Base-by-base conservation (phyloP, 23 tunicate species). In the Corella eumyota region DNA sequence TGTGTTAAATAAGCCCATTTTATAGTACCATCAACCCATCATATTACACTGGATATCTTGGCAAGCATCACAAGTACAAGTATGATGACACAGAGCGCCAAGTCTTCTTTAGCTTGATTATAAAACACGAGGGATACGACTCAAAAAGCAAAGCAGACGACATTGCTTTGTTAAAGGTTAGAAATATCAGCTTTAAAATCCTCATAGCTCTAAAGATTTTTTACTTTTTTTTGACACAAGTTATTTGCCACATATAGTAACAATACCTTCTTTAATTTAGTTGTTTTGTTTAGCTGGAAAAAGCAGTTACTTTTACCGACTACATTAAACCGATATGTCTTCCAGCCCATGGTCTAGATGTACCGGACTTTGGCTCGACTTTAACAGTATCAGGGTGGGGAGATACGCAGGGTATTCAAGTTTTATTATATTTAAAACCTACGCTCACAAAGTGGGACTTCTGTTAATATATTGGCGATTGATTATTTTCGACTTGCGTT, bases 41-140 rank as follows among this genome's bases (percentile, higher is more conserved):
- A 27, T 60, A 32, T 32, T 60, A 60, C 65, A 27, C 45, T 34
- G 65, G 33, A 1, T 60, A 60, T 60, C 45, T 60, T 2, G 65
- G 65, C 13, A 60, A 60, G 34, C 65, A 60, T 30, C 23, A 60
- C 45, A 31, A 32, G 45, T 33, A 60, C 11, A 27, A 60, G 34
- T 19, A 28, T 2, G 45, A 60, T 32, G 4, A 17, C 15, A 45
- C 45, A 19, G 65, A 60, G 11, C 44, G 34, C 19, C 44, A 32
- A 19, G 65, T 60, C 23, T 34, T 3, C 15, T 60, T 60, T 21
- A 32, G 28, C 11, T 28, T 31, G 15, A 29, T 60, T 27, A 25
- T 60, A 15, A 60, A 32, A 5, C 65, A 60, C 22, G 65, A 17
- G 23, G 17, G 13, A 45, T 60, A 60, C 65, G 34, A 60, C 15